Evolutionary conservation across 2,797 vertebrate species (phyloP), one percentile per base, ranked within the genome.

Genomic region (Neosilurus hyrtlii): DNA sequence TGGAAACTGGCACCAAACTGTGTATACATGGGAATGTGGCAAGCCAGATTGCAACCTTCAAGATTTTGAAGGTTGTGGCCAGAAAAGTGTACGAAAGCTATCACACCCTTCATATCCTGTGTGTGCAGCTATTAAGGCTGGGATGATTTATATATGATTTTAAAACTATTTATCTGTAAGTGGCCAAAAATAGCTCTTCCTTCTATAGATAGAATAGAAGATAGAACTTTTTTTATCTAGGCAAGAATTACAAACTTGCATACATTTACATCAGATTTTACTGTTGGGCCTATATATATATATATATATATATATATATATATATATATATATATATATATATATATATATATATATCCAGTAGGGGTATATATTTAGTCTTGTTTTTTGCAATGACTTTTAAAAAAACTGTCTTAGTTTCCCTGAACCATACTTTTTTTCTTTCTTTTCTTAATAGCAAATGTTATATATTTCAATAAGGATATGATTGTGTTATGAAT

Each of bases 351-450:
- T 43, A 43, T 43, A 43, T 73, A 86, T 86, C 80, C 86, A 83
- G 77, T 63, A 56, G 54, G 24, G 43, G 81, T 54, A 52, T 70
- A 81, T 78, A 56, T 59, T 89, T 89, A 43, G 83, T 85, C 72
- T 81, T 87, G 79, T 81, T 87, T 85, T 67, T 68, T 67, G 83
- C 84, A 85, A 83, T 72, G 57, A 79, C 62, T 84, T 81, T 72
- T 56, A 54, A 20, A 67, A 77, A 61, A 37, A 81, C 62, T 67
- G 9, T 52, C 24, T 26, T 68, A 49, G 11, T 56, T 37, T 43
- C 49, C 51, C 12, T 61, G 10, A 51, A 5, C 37, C 37, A 24
- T 57, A 24, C n/a, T 24, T 51, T 12, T 12, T 35, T 35, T 9
- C 26, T 9, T 24, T 1, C 24, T 62, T 35, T 11, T 63, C 63